phyloP scores from a whole-genome alignment of 2,113 vertebrate species.

The human region DNA sequence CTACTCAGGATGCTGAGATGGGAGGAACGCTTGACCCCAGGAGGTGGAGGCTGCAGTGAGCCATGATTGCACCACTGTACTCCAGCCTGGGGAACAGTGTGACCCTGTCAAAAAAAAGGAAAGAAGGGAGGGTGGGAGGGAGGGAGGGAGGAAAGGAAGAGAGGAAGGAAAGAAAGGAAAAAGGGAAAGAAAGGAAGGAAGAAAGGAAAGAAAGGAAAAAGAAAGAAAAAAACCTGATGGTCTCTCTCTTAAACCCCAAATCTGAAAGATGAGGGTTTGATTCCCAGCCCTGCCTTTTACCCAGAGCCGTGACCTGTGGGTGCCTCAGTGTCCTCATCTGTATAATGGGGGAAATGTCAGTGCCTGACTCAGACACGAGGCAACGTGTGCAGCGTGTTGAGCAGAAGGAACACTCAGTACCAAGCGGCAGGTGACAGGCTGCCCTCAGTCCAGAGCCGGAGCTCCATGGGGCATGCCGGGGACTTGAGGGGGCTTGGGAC shows the following conservation, averaged over 20 bases:
- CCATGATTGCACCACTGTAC: no score
- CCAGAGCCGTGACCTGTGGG: fast-evolving
- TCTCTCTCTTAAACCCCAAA: not conserved
- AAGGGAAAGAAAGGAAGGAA: no score
- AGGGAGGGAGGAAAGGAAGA: no score
- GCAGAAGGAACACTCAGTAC: not conserved
- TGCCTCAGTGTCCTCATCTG: not conserved
- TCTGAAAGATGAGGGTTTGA: not conserved
- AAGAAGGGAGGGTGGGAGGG: no score
- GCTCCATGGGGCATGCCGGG: fast-evolving
- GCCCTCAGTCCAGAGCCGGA: not conserved
- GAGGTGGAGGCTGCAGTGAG: no score
- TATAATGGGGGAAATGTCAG: not conserved
- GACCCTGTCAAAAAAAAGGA: no score
- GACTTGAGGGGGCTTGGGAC: not conserved
- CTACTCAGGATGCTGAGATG: no score
- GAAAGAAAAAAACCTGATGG: no score
- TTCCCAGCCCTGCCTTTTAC: not conserved
- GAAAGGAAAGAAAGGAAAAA: no score
- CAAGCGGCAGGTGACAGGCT: not conserved
- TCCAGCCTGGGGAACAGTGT: no score
- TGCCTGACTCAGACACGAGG: not conserved
- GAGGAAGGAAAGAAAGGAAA: no score
- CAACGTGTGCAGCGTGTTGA: fast-evolving
- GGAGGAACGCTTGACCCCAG: no score